phyloP scores from a whole-genome alignment of 2,113 vertebrate genomes.

The Chrysochloris asiatica region DNA sequence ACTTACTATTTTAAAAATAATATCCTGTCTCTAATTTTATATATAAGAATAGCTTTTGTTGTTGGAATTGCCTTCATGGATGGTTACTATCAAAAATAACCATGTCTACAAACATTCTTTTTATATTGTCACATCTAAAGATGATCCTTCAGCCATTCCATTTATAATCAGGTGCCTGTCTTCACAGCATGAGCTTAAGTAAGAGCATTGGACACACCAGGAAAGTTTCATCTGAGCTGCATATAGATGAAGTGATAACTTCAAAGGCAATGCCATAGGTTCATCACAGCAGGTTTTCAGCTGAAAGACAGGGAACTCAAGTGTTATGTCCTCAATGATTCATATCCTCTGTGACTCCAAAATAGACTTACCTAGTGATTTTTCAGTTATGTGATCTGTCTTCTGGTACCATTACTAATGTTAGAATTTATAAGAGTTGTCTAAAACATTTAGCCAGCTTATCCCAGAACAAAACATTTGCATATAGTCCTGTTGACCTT shows the following conservation, averaged over 20 bases:
- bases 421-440: background rate
- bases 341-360: background rate
- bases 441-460: background rate
- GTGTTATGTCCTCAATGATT: background rate
- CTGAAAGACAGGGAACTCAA: background rate
- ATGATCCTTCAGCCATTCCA: conserved; percentile 5
- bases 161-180: conserved; percentile 24
- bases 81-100: background rate
- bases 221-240: background rate
- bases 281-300: background rate
- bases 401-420: background rate
- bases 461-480: background rate
- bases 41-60: no score
- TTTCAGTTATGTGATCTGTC: background rate
- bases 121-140: conserved; percentile 31
- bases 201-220: background rate
- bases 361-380: background rate
- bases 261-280: conserved; percentile 31
- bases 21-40: no score
- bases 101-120: conserved; percentile 52
- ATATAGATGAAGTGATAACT: background rate
- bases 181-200: background rate
- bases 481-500: background rate
- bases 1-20: no score
- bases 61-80: conserved; percentile 34